These are phyloP conservation scores for Parus major DNA, from an alignment of 2,113 vertebrate species.

Conservation along the genomic window DNA sequence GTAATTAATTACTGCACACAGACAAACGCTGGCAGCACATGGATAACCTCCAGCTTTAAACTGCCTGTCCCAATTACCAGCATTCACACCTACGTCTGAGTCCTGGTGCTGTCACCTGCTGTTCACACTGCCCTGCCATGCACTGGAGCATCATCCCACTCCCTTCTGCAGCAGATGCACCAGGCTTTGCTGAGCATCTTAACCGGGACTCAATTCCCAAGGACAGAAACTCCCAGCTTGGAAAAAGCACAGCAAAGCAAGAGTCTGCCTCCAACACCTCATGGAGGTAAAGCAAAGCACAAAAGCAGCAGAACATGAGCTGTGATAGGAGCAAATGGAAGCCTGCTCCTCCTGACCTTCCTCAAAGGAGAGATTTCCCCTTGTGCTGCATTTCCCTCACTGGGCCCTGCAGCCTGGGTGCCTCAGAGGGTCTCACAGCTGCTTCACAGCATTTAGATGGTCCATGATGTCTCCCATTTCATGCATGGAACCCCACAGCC, in stretches of 20 bases:
- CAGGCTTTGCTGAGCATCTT: not conserved
- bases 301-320: not conserved
- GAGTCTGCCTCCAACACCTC: fast-evolving
- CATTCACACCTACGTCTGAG: not conserved
- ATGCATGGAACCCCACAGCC: not conserved
- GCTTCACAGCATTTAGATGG: not conserved
- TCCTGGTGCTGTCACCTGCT: not conserved
- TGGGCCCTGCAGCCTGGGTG: not conserved
- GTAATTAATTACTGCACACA: not conserved
- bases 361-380: not conserved
- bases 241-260: not conserved
- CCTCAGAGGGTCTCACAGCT: not conserved
- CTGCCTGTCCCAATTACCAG: not conserved
- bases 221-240: not conserved
- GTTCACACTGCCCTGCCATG: fast-evolving
- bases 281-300: not conserved
- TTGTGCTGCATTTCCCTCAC: fast-evolving
- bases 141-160: not conserved
- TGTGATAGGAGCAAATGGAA: not conserved
- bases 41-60: not conserved
- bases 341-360: not conserved
- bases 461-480: not conserved
- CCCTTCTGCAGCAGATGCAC: not conserved
- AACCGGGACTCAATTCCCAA: not conserved
- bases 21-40: not conserved